Conservation (phyloP, 2,113 vertebrate species). For the Amblyornis subalaris region DNA sequence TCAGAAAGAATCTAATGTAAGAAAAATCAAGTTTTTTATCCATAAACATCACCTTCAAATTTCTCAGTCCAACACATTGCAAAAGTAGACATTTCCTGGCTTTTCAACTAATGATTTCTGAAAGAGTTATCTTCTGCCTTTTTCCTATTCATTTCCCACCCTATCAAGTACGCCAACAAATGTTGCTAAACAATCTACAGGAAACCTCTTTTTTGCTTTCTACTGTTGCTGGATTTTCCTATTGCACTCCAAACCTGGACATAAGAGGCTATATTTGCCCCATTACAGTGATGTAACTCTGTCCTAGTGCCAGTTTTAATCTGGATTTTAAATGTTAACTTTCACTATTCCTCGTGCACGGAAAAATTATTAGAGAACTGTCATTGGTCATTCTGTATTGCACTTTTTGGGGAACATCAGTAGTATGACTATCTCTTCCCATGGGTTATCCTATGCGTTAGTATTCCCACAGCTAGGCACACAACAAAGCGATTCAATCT, state of each 20-base stretch:
- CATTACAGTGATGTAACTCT: not conserved
- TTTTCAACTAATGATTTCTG: not conserved
- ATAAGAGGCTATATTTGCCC: not conserved
- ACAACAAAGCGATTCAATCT: not conserved
- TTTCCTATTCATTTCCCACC: not conserved
- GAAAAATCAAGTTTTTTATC: not conserved
- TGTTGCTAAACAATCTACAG: not conserved
- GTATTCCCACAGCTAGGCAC: not conserved
- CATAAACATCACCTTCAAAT: not conserved
- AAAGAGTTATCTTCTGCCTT: not conserved
- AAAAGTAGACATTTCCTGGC: not conserved
- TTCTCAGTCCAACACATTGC: not conserved
- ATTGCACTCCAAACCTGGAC: not conserved
- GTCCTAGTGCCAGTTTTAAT: not conserved
- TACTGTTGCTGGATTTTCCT: not conserved
- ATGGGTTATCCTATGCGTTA: not conserved
- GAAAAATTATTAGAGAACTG: not conserved
- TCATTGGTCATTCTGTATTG: not conserved
- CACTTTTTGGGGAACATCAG: not conserved
- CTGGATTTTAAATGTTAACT: not conserved
- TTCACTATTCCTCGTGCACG: not conserved
- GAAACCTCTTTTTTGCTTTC: not conserved
- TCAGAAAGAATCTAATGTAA: not conserved
- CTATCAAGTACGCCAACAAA: rapidly evolving
- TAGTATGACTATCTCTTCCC: not conserved